Percentiles rank a stretch among this genome's conserved stretches.
Conservation (phyloP, 2,113 vertebrate species). For the Promerops cafer region DNA sequence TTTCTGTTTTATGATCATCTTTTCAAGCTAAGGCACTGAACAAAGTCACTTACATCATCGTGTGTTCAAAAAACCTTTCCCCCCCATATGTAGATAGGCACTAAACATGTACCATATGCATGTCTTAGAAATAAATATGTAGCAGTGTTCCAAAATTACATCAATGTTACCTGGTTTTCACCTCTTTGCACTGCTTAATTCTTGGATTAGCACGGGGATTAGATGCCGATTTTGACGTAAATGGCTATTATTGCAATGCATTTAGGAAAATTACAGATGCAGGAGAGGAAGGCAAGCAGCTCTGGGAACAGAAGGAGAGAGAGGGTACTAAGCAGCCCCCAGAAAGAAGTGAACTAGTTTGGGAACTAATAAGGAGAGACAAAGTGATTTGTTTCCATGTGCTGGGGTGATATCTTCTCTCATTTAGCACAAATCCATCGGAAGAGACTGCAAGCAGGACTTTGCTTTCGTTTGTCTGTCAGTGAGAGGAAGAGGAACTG, state of each 20-base stretch:
- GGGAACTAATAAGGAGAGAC: background rate
- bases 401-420: background rate
- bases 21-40: background rate
- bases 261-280: background rate
- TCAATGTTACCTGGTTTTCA: background rate
- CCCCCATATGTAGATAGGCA: background rate
- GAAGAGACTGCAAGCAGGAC: background rate
- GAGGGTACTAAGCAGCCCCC: background rate
- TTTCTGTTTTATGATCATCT: background rate
- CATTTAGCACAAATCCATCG: fast-evolving
- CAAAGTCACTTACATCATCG: background rate
- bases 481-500: background rate
- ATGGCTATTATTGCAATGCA: background rate
- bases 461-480: background rate
- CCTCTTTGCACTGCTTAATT: background rate
- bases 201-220: background rate
- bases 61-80: background rate
- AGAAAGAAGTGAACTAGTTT: background rate
- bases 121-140: background rate
- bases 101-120: fast-evolving
- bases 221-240: background rate
- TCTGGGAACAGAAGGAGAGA: background rate
- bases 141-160: background rate
- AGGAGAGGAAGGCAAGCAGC: background rate
- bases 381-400: background rate